These are phyloP conservation scores for Marmota monax DNA, from an alignment of 2,113 vertebrate genomes.

Conservation along the genomic window DNA sequence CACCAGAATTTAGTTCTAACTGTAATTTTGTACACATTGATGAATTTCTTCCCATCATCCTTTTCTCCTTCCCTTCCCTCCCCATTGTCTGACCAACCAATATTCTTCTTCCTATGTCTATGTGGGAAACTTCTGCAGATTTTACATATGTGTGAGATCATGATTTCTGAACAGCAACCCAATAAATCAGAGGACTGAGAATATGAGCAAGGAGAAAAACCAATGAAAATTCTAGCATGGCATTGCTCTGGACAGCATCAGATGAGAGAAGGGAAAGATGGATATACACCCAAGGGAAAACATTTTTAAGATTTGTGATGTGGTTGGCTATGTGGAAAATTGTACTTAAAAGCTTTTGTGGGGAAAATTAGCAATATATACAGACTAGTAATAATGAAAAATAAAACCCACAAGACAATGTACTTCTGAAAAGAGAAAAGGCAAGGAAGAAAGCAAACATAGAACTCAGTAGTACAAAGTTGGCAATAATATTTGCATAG, in stretches of 20 bases:
- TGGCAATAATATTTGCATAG: not conserved
- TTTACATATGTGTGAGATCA: not conserved
- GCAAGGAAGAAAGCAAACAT: not conserved
- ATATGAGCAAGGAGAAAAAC: not conserved
- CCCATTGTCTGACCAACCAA: no score
- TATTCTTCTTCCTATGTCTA: not conserved
- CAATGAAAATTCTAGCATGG: not conserved
- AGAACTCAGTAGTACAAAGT: not conserved
- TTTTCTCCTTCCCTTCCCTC: not conserved
- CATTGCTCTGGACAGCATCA: not conserved
- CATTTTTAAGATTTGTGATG: not conserved
- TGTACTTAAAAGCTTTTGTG: not conserved
- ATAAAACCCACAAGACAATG: not conserved
- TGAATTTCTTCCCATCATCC: not conserved
- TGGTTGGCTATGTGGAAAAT: not conserved
- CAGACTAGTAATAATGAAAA: not conserved
- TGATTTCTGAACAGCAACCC: not conserved
- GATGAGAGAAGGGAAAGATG: not conserved
- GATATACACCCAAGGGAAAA: not conserved
- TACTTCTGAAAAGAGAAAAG: conserved; percentile 31
- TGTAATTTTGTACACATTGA: not conserved
- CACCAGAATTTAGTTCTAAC: not conserved
- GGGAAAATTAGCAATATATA: not conserved
- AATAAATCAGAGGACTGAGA: not conserved
- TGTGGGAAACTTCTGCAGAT: not conserved